Conservation (phyloP, 2,888 invertebrate genomes). For the Xiphydria camelus region DNA sequence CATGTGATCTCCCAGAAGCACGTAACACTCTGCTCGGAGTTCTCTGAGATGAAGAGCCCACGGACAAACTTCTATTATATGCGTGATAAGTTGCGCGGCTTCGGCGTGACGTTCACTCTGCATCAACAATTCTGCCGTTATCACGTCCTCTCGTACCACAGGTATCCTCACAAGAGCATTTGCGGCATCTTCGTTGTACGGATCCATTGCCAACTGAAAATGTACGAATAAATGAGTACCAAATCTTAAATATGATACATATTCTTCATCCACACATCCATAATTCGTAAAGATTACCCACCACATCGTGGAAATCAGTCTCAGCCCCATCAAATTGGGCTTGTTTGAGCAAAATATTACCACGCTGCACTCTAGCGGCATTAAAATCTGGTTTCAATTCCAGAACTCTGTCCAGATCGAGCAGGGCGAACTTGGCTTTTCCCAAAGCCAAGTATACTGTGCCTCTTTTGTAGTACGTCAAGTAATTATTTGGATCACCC, state of each 20-base stretch:
- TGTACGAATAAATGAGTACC: neutral
- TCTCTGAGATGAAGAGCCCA: slow-evolving; percentile 87
- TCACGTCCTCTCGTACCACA: slow-evolving; percentile 67
- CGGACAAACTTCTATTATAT: slow-evolving; percentile 79
- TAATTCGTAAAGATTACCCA: slow-evolving; percentile 65
- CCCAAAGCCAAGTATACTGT: slow-evolving; percentile 95
- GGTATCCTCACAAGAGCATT: slow-evolving; percentile 70
- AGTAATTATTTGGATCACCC: slow-evolving; percentile 92
- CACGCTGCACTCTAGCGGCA: slow-evolving; percentile 82
- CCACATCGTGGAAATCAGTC: slow-evolving; percentile 81
- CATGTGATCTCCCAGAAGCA: slow-evolving; percentile 74
- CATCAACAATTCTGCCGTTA: slow-evolving; percentile 67
- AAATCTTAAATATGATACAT: slow-evolving; percentile 2
- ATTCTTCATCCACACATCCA: slow-evolving; percentile 3
- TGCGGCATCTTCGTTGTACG: slow-evolving; percentile 74
- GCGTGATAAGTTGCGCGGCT: slow-evolving; percentile 69
- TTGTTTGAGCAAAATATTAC: slow-evolving; percentile 86
- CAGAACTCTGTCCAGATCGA: slow-evolving; percentile 90
- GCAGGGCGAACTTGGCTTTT: slow-evolving; percentile 91
- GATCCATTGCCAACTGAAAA: slow-evolving; percentile 68
- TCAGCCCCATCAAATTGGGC: slow-evolving; percentile 83
- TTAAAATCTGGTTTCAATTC: slow-evolving; percentile 94
- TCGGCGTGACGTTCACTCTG: slow-evolving; percentile 61
- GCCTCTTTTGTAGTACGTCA: slow-evolving; percentile 94
- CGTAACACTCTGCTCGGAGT: slow-evolving; percentile 83